Evolutionary conservation across 2,888 invertebrate species (phyloP).

Genomic region (Epistrophe eligans): DNA sequence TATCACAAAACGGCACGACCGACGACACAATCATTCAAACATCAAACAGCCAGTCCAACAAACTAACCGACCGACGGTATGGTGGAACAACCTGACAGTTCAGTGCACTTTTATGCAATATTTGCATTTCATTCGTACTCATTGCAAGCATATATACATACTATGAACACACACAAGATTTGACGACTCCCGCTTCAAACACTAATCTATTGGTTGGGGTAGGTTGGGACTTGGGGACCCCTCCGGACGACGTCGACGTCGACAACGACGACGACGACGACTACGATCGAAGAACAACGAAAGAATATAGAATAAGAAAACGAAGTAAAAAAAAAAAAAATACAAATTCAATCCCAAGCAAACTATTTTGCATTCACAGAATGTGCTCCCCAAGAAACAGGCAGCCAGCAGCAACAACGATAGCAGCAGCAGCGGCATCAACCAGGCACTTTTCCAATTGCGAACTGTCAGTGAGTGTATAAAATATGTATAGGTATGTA

Average conservation of each 20-base stretch:
- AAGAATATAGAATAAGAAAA: slow-evolving; percentile 63
- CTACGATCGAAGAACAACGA: slow-evolving; percentile 42
- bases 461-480: slow-evolving; percentile 46
- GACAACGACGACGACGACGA: slow-evolving; percentile 23
- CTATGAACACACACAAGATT: slow-evolving; percentile 40
- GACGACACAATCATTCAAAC: slow-evolving; percentile 51
- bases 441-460: slow-evolving; percentile 65
- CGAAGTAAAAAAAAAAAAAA: slow-evolving; percentile 1
- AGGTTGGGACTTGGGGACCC: slow-evolving; percentile 60
- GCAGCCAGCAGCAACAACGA: slow-evolving; percentile 39
- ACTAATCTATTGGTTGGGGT: slow-evolving; percentile 75
- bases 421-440: slow-evolving; percentile 30
- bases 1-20: slow-evolving; percentile 42
- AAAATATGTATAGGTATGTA: slow-evolving; percentile 13
- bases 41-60: slow-evolving; percentile 24
- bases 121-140: slow-evolving; percentile 73
- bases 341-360: slow-evolving; percentile 32
- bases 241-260: slow-evolving; percentile 8
- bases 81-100: slow-evolving; percentile 66
- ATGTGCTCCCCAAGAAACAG: slow-evolving; percentile 64
- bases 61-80: slow-evolving; percentile 32
- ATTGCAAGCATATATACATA: slow-evolving; percentile 23
- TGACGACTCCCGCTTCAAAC: slow-evolving; percentile 72
- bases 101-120: slow-evolving; percentile 75
- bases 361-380: slow-evolving; percentile 75